A percentile compares a stretch with the other conserved stretches of the same genome.
Conservation (phyloP, 2,797 vertebrate genomes). For the Gallinago nigripennis region DNA sequence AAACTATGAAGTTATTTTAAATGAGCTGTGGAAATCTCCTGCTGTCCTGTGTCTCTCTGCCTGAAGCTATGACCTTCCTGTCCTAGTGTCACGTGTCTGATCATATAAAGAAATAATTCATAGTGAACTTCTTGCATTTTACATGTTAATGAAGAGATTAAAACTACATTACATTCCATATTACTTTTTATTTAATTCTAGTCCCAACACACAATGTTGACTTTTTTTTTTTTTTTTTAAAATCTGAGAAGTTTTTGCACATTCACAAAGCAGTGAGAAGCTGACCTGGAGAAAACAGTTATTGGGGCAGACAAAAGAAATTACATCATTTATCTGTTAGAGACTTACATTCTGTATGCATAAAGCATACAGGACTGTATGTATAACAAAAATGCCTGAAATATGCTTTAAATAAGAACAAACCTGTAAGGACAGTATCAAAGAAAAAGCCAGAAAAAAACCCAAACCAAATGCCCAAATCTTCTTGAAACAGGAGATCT, state of each 20-base stretch:
- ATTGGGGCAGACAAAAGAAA: not conserved
- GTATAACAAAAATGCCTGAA: not conserved
- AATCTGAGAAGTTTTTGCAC: not conserved
- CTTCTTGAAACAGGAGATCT: not conserved
- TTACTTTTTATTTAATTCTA: not conserved
- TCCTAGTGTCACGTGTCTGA: slow-evolving; percentile 29
- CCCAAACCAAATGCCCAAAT: not conserved
- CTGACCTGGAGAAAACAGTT: not conserved
- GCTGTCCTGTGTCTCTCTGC: slow-evolving; percentile 38
- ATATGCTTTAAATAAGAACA: not conserved
- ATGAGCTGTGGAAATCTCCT: slow-evolving; percentile 54
- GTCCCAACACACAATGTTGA: not conserved
- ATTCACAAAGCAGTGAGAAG: not conserved
- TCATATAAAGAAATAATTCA: slow-evolving; percentile 32
- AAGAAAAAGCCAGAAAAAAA: not conserved
- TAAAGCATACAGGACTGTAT: not conserved
- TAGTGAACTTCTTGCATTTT: not conserved
- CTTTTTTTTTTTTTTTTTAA: not conserved
- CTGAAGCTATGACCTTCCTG: slow-evolving; percentile 53
- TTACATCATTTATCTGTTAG: not conserved
- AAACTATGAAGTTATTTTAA: slow-evolving; percentile 48
- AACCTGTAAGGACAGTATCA: not conserved
- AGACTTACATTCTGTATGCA: not conserved
- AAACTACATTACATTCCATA: not conserved
- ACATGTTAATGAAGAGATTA: not conserved